Conservation (phyloP, 2,113 vertebrate genomes). For the Pan troglodytes region NHGRI_mPanTro3-v2.1_pri NC_072417.2:49398001-49398500, state of each 20-base stretch:
- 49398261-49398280: background rate
- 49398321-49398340: background rate
- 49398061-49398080: slow-evolving; percentile 80
- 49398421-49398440: background rate
- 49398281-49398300: background rate
- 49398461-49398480: background rate
- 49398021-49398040: slow-evolving; percentile 87
- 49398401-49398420: background rate
- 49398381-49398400: background rate
- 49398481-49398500: background rate
- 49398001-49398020: slow-evolving; percentile 83
- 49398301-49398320: background rate
- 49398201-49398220: background rate
- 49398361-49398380: background rate
- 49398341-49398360: background rate
- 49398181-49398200: background rate
- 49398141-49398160: slow-evolving; percentile 74
- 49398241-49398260: background rate
- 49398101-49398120: slow-evolving; percentile 69
- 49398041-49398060: slow-evolving; percentile 81
- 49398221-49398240: background rate
- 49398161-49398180: slow-evolving; percentile 53
- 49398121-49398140: slow-evolving; percentile 58
- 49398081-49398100: slow-evolving; percentile 82
- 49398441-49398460: fast-evolving